These are phyloP conservation scores for Pemphigus obesinymphae DNA, from an alignment of 1,140 invertebrate genomes.

Conservation along the genomic window DNA sequence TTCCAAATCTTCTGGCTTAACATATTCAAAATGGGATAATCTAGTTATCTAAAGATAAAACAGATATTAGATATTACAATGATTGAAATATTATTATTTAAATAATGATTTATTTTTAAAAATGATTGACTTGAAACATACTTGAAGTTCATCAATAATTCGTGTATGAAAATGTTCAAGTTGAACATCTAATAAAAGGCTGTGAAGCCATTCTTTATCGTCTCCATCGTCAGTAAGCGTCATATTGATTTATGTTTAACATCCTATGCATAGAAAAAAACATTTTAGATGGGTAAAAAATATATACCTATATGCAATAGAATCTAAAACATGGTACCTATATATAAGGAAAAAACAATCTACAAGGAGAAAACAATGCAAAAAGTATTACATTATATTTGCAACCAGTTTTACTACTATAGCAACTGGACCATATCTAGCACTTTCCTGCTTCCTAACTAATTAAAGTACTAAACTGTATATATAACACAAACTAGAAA, in stretches of 20 bases:
- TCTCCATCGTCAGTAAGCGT: conserved; percentile 53
- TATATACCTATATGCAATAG: background rate
- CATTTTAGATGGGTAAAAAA: background rate
- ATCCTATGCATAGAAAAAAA: background rate
- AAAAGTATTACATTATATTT: conserved; percentile 10
- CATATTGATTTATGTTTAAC: background rate
- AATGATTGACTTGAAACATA: conserved; percentile 44
- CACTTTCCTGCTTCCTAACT: background rate
- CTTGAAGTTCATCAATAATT: conserved; percentile 86
- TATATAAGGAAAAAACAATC: background rate
- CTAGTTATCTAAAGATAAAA: conserved; percentile 63
- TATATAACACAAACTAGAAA: background rate
- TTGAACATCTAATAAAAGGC: conserved; percentile 83
- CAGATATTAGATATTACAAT: conserved; percentile 8
- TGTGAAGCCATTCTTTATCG: conserved; percentile 74
- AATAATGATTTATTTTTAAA: background rate
- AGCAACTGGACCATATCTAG: conserved; percentile 23
- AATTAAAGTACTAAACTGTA: background rate
- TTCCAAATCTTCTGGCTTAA: conserved; percentile 86
- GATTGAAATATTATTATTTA: background rate
- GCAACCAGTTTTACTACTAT: background rate
- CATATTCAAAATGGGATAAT: conserved; percentile 92
- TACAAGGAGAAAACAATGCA: conserved; percentile 3
- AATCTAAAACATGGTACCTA: background rate
- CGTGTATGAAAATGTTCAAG: conserved; percentile 85